A percentile compares a stretch with the other conserved stretches of the same genome.
Conservation (phyloP, 2,888 invertebrate genomes). For the Helicoverpa assulta region DNA sequence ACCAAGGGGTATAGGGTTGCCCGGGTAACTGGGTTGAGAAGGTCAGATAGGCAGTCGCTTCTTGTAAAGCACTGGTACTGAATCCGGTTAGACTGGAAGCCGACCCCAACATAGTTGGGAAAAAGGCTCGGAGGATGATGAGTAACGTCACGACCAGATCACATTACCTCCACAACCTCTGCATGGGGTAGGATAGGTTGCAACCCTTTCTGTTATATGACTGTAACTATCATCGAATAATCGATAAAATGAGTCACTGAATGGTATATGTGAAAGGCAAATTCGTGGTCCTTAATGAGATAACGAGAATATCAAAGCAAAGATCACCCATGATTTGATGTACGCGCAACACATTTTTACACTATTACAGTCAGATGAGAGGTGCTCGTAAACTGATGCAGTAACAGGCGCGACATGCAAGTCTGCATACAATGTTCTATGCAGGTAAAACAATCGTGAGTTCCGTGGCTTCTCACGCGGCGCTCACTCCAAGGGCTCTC, state of each 20-base stretch:
- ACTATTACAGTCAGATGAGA: slow-evolving; percentile 38
- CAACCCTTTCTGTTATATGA: no score
- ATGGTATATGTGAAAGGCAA: neutral
- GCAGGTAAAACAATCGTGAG: slow-evolving; percentile 65
- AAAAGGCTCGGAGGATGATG: no score
- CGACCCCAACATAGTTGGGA: no score
- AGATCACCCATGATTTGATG: slow-evolving; percentile 24
- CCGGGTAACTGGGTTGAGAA: no score
- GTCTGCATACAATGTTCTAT: slow-evolving; percentile 45
- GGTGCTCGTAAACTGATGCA: slow-evolving; percentile 32
- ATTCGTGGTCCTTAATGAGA: neutral
- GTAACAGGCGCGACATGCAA: slow-evolving; percentile 23
- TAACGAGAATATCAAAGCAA: slow-evolving; percentile 32
- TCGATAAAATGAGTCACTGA: neutral
- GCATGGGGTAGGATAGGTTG: no score
- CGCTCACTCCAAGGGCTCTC: slow-evolving; percentile 64
- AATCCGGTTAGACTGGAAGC: no score
- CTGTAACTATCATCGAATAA: no score
- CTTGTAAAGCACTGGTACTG: no score
- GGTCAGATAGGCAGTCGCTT: no score
- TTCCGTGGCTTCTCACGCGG: slow-evolving; percentile 63
- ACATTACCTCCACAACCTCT: no score
- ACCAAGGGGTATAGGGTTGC: no score
- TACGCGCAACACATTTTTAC: slow-evolving; percentile 18
- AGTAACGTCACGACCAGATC: no score